Percentiles rank a stretch among this genome's conserved stretches.
phyloP scores from a whole-genome alignment of 2,113 vertebrate genomes.

The Nannospalax galili region DNA sequence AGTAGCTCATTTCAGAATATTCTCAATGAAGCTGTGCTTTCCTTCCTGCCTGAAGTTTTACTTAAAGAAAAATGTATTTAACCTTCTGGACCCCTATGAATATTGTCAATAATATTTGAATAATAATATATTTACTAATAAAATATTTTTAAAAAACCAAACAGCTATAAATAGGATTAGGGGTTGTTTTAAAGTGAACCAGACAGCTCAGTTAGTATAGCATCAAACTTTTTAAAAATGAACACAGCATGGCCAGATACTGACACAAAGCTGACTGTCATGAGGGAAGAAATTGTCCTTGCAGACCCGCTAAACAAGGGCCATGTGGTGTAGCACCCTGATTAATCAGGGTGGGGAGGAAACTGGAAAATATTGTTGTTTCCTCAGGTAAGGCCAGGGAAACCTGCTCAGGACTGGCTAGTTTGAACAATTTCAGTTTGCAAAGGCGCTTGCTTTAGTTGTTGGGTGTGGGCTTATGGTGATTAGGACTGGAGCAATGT shows the following conservation, averaged over 20 bases:
- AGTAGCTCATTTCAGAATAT: slow-evolving; percentile 8
- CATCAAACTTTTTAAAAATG: not conserved
- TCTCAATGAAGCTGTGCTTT: not conserved
- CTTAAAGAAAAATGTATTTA: not conserved
- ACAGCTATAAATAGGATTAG: not conserved
- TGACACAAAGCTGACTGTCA: not conserved
- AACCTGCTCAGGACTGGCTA: not conserved
- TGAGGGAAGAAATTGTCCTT: not conserved
- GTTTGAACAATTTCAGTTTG: not conserved
- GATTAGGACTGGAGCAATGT: not conserved
- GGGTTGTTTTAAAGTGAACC: not conserved
- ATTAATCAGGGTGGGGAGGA: not conserved
- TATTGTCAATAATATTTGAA: not conserved
- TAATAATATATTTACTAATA: slow-evolving; percentile 6
- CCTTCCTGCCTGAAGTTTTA: not conserved
- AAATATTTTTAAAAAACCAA: not conserved
- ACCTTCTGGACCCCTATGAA: not conserved
- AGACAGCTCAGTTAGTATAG: not conserved
- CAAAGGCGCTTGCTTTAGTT: not conserved
- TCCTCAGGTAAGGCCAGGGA: not conserved
- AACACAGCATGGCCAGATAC: not conserved
- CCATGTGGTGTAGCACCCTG: not conserved
- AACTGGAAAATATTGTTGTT: not conserved
- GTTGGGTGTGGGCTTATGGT: not conserved
- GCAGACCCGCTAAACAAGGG: not conserved